Evolutionary conservation across 2,888 invertebrate species (phyloP), one percentile per base, ranked within the genome.

Genomic region (Platypus cylindrus): DNA sequence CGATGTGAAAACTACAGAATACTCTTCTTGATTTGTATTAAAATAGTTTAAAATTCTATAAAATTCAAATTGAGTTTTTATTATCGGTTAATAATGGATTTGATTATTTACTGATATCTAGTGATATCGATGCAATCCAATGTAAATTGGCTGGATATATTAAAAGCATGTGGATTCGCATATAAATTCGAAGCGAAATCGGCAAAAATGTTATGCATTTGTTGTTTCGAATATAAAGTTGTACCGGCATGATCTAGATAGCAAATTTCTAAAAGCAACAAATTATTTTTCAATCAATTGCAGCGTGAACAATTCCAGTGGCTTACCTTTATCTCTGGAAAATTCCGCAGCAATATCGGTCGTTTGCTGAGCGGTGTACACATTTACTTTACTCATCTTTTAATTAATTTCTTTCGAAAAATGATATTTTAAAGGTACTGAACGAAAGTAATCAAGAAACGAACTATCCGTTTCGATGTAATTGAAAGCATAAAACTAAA

Each of bases 171-270:
- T 8, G 95, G 95, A 68, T 95, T 97, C 49, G 83, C 82, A 53
- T 85, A 87, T 3, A 89, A 58, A 60, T 78, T 78, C n/a, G 60
- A 63, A 27, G 70, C 60, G 17, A 93, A 64, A 52, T 87, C 78
- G 30, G 72, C 59, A 36, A 70, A 65, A 9, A 78, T 64, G 23
- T 68, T 62, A 40, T 72, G 63, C 16, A 93, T 67, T 62, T 90
- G 82, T 46, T 67, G 69, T 55, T 78, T 71, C 3, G 86, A 75
- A 56, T 87, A 91, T 31, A 91, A 61, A 5, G 85, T 78, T 8
- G 90, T 71, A 5, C 90, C 93, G 23, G 85, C 83, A 70, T 91
- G 86, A 59, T 94, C 94, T 52, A 94, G 66, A 59, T 91, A 94
- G 51, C 73, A 75, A 51, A 70, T 70, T 39, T 69, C 83, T 81